Evolutionary conservation across 2,113 vertebrate genomes (phyloP).

Genomic region (Labrus mixtus): DNA sequence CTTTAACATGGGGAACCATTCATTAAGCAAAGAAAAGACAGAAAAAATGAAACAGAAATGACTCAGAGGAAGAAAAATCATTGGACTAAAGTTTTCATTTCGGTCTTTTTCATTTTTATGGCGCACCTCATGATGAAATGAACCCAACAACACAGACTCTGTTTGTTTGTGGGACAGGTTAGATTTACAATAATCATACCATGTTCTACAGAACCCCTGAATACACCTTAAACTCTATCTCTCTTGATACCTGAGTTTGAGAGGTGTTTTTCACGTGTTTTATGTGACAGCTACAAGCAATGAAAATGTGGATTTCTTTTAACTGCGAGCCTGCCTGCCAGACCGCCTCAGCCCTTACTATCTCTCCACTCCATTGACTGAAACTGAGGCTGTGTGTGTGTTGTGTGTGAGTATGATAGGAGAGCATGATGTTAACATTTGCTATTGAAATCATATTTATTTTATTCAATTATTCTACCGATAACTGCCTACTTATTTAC

Average conservation of each 20-base stretch:
- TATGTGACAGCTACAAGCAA: constrained; percentile 18
- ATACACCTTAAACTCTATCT: neutral
- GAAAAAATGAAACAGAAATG: constrained; percentile 18
- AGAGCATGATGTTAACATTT: constrained; percentile 14
- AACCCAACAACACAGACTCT: neutral
- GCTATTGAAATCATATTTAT: constrained; percentile 65
- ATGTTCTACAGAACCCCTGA: neutral
- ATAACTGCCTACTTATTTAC: constrained; percentile 10
- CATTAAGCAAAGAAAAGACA: constrained; percentile 1
- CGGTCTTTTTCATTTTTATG: constrained; percentile 44
- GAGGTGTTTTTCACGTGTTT: neutral
- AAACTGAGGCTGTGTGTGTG: constrained; percentile 6
- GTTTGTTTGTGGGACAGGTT: neutral
- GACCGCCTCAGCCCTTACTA: neutral
- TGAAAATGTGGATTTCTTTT: constrained; percentile 10
- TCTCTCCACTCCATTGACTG: constrained; percentile 21
- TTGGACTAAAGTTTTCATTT: constrained; percentile 12
- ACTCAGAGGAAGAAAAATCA: neutral
- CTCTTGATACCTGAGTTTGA: neutral
- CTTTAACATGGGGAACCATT: constrained; percentile 7
- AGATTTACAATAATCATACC: neutral
- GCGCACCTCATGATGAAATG: constrained; percentile 26
- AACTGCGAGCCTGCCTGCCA: neutral
- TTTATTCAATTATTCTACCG: constrained; percentile 54
- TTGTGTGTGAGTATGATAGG: neutral